Evolutionary conservation across 1,140 invertebrate species (phyloP).

Genomic region (Phthorimaea operculella): DNA sequence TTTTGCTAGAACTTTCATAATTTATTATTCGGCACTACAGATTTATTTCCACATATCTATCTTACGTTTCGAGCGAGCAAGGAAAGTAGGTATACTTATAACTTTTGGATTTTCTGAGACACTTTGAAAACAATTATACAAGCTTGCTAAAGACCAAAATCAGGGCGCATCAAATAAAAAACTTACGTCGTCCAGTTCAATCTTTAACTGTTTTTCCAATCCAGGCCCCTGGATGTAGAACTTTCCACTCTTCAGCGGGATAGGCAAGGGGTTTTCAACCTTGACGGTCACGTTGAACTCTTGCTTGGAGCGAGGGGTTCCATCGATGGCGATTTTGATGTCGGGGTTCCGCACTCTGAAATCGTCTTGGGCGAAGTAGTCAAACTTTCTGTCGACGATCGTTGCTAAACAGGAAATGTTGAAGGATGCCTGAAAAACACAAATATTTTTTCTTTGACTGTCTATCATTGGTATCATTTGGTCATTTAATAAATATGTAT

Average conservation of each 20-base stretch:
- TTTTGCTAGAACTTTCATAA: not conserved
- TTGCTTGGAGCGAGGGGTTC: conserved; percentile 72
- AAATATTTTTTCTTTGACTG: too few species aligned
- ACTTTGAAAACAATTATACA: too few species aligned
- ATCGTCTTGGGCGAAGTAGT: conserved; percentile 91
- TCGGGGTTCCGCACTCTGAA: conserved; percentile 90
- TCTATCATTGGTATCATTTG: too few species aligned
- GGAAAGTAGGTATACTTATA: too few species aligned
- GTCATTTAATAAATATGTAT: too few species aligned
- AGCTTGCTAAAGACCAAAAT: too few species aligned
- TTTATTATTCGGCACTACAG: too few species aligned
- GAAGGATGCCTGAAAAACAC: conserved; percentile 76
- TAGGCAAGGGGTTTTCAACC: conserved; percentile 86
- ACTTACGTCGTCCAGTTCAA: conserved; percentile 74
- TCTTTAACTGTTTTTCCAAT: conserved; percentile 75
- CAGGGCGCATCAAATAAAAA: too few species aligned
- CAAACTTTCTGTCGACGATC: conserved; percentile 84
- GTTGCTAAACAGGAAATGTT: conserved; percentile 84
- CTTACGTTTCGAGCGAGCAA: too few species aligned
- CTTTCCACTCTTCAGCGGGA: conserved; percentile 77
- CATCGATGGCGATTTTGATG: conserved; percentile 79
- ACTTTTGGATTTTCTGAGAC: too few species aligned
- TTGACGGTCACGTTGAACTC: conserved; percentile 75
- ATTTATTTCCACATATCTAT: too few species aligned
- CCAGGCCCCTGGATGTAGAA: conserved; percentile 86